Evolutionary conservation across 1,140 invertebrate species (phyloP).

Genomic region (Asbolus verrucosus): DNA sequence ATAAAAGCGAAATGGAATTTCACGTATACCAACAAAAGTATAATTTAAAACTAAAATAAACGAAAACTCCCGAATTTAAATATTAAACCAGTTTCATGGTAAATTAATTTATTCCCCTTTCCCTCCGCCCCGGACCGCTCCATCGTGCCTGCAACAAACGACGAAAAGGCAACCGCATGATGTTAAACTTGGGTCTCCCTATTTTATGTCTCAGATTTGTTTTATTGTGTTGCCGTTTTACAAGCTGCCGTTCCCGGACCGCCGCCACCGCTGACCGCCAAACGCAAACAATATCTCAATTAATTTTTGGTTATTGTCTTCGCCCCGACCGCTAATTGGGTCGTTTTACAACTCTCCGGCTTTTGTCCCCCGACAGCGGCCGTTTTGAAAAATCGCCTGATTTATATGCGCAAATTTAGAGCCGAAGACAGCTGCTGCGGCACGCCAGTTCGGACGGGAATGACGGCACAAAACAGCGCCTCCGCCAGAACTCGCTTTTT

Average conservation of each 20-base stretch:
- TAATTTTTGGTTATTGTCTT: conserved; percentile 37
- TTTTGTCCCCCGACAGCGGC: conserved; percentile 1
- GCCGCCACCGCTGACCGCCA: conserved; percentile 27
- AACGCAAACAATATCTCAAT: conserved; percentile 32
- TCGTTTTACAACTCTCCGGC: conserved; percentile 30
- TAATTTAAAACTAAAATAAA: conserved; percentile 24
- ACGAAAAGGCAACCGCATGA: conserved; percentile 18
- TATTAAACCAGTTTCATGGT: conserved; percentile 21
- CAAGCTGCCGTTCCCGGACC: conserved; percentile 10
- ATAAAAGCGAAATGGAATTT: conserved; percentile 26
- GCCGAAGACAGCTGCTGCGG: conserved; percentile 13
- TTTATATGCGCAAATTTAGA: conserved; percentile 21
- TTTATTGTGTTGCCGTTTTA: conserved; percentile 33
- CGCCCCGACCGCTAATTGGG: conserved; percentile 26
- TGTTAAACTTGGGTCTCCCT: conserved; percentile 16
- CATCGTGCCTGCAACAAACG: not conserved
- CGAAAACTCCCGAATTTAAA: conserved; percentile 13
- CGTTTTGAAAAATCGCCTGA: conserved; percentile 19
- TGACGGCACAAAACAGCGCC: too few relatives aligned
- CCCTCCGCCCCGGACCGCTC: not conserved
- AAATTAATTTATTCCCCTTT: conserved; percentile 15
- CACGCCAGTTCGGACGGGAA: not conserved
- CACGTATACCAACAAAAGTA: conserved; percentile 13
- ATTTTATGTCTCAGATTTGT: conserved; percentile 36
- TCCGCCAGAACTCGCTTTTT: too few relatives aligned